These are phyloP conservation scores for Ormyrus rosae DNA, from an alignment of 2,888 invertebrate species.

Conservation along the genomic window DNA sequence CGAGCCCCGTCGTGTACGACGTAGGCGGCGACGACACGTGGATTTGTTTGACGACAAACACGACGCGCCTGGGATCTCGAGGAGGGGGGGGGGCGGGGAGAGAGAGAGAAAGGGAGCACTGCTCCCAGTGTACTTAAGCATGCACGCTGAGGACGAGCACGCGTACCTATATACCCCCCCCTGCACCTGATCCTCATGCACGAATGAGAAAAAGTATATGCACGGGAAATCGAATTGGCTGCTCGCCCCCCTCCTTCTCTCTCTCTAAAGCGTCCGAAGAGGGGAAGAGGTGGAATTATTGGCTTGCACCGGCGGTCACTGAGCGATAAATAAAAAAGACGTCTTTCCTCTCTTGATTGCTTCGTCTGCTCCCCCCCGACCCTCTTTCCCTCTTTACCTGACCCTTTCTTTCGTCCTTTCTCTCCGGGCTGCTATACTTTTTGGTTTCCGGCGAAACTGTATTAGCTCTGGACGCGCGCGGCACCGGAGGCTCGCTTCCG, in stretches of 20 bases:
- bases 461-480: background rate
- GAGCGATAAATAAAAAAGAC: slow-evolving; percentile 17
- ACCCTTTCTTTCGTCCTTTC: too few species aligned
- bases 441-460: too few species aligned
- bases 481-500: background rate
- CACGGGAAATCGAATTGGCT: too few species aligned
- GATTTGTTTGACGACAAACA: slow-evolving; percentile 45
- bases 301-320: background rate
- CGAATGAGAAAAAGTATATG: too few species aligned
- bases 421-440: too few species aligned
- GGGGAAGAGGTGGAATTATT: background rate
- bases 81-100: background rate
- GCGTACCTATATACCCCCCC: background rate
- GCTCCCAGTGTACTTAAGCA: slow-evolving; percentile 6
- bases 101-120: background rate
- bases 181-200: background rate
- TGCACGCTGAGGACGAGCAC: too few species aligned
- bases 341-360: background rate
- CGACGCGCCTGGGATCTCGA: background rate
- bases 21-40: slow-evolving; percentile 17
- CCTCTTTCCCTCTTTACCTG: too few species aligned
- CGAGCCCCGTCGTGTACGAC: too few species aligned
- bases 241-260: too few species aligned
- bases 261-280: too few species aligned
- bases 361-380: too few species aligned